Evolutionary conservation across 1,140 invertebrate genomes (phyloP), one percentile per base, ranked within the genome.

Genomic region (Dryas iulia): DNA sequence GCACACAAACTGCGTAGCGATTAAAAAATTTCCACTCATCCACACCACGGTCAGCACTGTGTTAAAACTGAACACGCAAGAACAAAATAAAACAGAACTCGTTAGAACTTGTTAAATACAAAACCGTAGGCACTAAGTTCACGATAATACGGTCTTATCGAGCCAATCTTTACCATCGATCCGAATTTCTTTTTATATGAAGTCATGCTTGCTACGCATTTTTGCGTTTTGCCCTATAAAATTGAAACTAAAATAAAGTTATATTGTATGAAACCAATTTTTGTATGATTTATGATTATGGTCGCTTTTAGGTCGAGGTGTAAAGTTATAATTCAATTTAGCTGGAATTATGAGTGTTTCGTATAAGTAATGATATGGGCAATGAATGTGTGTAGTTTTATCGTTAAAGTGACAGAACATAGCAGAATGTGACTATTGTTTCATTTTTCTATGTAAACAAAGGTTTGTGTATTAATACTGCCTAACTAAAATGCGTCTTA

Each of bases 31-130:
- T 10, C 35, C 14, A 39, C 33, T 18, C 14, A 47, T 21, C 18
- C 14, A 18, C 21, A 47, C 2, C 21, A 47, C 14, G 14, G 18
- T 21, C 14, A 47, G 18, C 79, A 78, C 78, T 70, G 62, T 7
- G 18, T 21, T n/a, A 47, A 8, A 81, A 78, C 78, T 70, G 62
- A 76, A 71, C 85, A 87, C 83, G 85, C 85, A 72, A 85, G 77
- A 79, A 82, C 81, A 85, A 85, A 81, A 87, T 82, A 86, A 83
- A 85, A 80, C 72, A 65, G 72, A 78, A 77, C 79, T 86, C 74
- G 83, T 86, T 87, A 84, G 74, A 77, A 86, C 78, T 86, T 85
- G 86, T 86, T 88, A 86, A 84, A 81, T 82, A 78, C 82, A 74
- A 82, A 82, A 77, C 87, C 84, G 80, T 67, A 72, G 71, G 72